Evolutionary conservation across 1,140 invertebrate genomes (phyloP), one percentile per base, ranked within the genome.

Genomic region (Hirudo medicinalis): DNA sequence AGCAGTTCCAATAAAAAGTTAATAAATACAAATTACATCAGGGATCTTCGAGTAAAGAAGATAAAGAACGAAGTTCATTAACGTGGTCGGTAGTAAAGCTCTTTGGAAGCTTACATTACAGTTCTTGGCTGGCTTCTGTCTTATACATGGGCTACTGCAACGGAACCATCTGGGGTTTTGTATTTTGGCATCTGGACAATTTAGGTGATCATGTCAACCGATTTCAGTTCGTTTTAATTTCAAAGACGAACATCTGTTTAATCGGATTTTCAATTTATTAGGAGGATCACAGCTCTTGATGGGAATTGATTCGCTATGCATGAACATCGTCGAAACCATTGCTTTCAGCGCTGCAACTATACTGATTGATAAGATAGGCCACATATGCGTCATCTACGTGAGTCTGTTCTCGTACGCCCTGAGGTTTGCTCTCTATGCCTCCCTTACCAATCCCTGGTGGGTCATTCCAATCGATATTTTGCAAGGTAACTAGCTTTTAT

Each of bases 151-250:
- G 73, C 54, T 22, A 72, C 17, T 71, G 29, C 27, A 74, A 74
- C 43, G 73, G 73, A 19, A 29, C 72, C 70, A 74, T 74, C 73
- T 74, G 73, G 73, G 73, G 73, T 19, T 74, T 74, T 71, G 49
- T 74, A 5, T 72, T 49, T 43, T 74, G 73, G 73, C 73, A 74
- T 68, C 70, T 74, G 20, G 73, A 74, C 17, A 74, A 74, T 55
- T 54, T 74, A 57, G 73, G 73, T 74, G 67, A 53, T 49, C 43
- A 0, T 13, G 43, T 5, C 17, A 55, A 43, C 9, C 1, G 49
- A 22, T 54, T 25, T 63, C 0, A 63, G 60, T 27, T 63, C 32
- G 17, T 63, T 63, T 63, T 27, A 63, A 63, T 63, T 27, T 11
- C 8, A 29, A 1, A 13, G 11, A n/a, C 8, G 67, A 22, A 60